Evolutionary conservation across 2,888 invertebrate genomes (phyloP).

Genomic region (Amphimallon solstitiale): DNA sequence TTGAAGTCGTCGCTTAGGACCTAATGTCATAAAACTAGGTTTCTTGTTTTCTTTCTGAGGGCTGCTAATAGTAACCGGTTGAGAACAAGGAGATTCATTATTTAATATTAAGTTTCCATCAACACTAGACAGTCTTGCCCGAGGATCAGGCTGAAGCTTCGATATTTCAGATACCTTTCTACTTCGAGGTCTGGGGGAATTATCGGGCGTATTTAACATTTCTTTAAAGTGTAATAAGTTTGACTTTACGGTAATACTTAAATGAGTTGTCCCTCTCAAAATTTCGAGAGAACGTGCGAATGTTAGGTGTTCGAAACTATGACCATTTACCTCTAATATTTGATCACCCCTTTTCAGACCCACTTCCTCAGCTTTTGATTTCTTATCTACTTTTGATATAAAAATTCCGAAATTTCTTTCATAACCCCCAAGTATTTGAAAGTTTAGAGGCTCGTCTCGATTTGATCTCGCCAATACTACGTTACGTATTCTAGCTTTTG

Average conservation of each 20-base stretch:
- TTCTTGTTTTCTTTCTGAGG: slow-evolving; percentile 72
- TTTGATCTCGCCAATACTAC: slow-evolving; percentile 92
- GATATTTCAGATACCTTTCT: slow-evolving; percentile 72
- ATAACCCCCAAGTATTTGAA: slow-evolving; percentile 93
- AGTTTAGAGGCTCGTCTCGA: slow-evolving; percentile 92
- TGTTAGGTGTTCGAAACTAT: slow-evolving; percentile 93
- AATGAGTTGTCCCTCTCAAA: slow-evolving; percentile 91
- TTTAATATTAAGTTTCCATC: slow-evolving; percentile 66
- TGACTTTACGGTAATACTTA: slow-evolving; percentile 96
- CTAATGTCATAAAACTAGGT: slow-evolving; percentile 86
- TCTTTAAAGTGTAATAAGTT: slow-evolving; percentile 90
- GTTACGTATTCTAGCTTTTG: slow-evolving; percentile 92
- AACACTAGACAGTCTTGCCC: slow-evolving; percentile 82
- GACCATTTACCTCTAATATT: slow-evolving; percentile 97
- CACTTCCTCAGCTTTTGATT: slow-evolving; percentile 94
- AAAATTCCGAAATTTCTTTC: slow-evolving; percentile 94
- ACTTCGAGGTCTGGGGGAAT: slow-evolving; percentile 78
- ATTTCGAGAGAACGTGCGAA: slow-evolving; percentile 93
- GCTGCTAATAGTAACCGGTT: slow-evolving; percentile 70
- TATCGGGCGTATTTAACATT: slow-evolving; percentile 80
- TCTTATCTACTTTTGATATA: slow-evolving; percentile 86
- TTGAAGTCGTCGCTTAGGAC: slow-evolving; percentile 84
- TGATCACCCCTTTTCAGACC: slow-evolving; percentile 98
- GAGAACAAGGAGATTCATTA: slow-evolving; percentile 62
- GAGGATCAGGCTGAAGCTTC: slow-evolving; percentile 74